A percentile compares a stretch with the other conserved stretches of the same genome.
Conservation (phyloP, 2,888 invertebrate genomes). For the Noctua comes region DNA sequence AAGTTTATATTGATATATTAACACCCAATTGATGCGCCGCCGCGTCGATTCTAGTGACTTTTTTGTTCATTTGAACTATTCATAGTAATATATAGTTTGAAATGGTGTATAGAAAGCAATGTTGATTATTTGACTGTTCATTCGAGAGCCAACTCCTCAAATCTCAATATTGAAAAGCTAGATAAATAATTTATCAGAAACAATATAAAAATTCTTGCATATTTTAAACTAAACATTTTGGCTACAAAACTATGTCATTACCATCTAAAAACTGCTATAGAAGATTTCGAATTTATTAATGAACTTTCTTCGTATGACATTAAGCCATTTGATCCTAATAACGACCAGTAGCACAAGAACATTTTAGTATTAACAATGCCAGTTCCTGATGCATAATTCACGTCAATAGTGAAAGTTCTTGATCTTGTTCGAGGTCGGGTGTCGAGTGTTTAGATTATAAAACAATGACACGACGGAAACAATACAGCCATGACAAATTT, state of each 20-base stretch:
- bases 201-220: conserved; percentile 41
- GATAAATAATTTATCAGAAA: conserved; percentile 11
- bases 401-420: conserved; percentile 81
- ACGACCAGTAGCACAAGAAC: conserved; percentile 50
- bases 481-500: conserved; percentile 47
- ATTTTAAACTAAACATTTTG: conserved; percentile 26
- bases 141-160: not conserved
- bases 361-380: conserved; percentile 59
- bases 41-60: conserved; percentile 2
- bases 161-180: conserved; percentile 12
- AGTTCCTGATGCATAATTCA: conserved; percentile 70
- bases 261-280: conserved; percentile 10
- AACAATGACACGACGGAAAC: conserved; percentile 61
- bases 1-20: conserved; percentile 42
- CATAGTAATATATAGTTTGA: conserved; percentile 5
- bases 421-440: conserved; percentile 63
- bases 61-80: conserved; percentile 10
- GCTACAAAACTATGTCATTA: conserved; percentile 23
- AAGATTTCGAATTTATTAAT: conserved; percentile 40
- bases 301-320: conserved; percentile 49
- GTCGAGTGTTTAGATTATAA: conserved; percentile 53
- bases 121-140: not conserved
- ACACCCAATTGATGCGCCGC: conserved; percentile 34
- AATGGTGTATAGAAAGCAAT: conserved; percentile 25
- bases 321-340: conserved; percentile 28